Base-by-base conservation (phyloP, 2,888 invertebrate species). In the Brachypterus glaber region DNA sequence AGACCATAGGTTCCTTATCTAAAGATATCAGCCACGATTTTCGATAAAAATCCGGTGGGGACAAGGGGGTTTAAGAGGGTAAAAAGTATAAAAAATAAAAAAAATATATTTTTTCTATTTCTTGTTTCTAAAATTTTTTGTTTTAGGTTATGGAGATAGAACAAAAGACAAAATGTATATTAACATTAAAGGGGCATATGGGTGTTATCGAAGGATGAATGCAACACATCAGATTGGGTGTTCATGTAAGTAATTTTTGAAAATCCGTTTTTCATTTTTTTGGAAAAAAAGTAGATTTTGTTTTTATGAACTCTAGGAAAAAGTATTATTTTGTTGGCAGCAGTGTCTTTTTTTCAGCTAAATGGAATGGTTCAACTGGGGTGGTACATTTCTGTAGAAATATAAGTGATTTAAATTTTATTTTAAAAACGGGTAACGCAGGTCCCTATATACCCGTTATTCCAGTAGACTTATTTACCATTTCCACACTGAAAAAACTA, bases 221-320 rank as follows among this genome's bases (percentile, higher is more conserved):
- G 92, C 83, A 40, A 96, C 96, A 8, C 89, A 93, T 68, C 90
- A 95, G 68, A 82, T 84, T 50, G 97, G 97, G 43, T 97, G 96
- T 65, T 79, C 88, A 35, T 91, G 93, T 93, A 73, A 77, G 83
- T 74, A 39, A 25, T 17, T 18, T 11, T 11, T 18, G 38, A 36
- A 17, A 13, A 35, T 25, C 13, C 25, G 37, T 17, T 30, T 25
- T 39, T 34, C 25, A 33, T 30, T 33, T 46, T 44, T 40, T 38
- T n/a, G n/a, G n/a, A n/a, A n/a, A n/a, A n/a, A n/a, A n/a, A n/a
- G n/a, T n/a, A n/a, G n/a, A n/a, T n/a, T n/a, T n/a, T n/a, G n/a
- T n/a, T n/a, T n/a, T n/a, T n/a, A n/a, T n/a, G n/a, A n/a, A n/a
- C n/a, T n/a, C n/a, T n/a, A n/a, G n/a, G n/a, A n/a, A n/a, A n/a